Conservation (phyloP, 2,797 vertebrate species). For the Falco cherrug region DNA sequence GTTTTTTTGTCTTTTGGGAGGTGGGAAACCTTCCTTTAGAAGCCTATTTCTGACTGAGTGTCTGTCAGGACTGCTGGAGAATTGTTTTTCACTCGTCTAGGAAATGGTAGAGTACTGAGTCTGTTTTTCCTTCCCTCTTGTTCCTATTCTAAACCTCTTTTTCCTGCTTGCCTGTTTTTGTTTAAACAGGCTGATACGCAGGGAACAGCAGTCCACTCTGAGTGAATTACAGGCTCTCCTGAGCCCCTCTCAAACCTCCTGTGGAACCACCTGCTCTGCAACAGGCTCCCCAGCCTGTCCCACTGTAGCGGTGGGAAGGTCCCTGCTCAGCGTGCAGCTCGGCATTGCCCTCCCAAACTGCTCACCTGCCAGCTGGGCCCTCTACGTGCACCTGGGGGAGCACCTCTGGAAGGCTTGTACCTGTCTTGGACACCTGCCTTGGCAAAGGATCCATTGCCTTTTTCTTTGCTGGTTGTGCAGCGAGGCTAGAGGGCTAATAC, state of each 20-base stretch:
- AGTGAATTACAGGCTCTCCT: neutral
- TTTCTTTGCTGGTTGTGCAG: neutral
- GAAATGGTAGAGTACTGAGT: neutral
- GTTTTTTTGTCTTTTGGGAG: neutral
- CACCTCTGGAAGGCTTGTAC: neutral
- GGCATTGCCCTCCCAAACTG: neutral
- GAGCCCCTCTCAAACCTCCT: neutral
- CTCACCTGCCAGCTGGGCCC: neutral
- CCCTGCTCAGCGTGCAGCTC: neutral
- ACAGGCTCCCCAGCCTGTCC: neutral
- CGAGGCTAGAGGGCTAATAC: neutral
- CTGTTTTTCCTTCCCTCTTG: neutral
- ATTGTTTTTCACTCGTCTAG: neutral
- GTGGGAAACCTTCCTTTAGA: neutral
- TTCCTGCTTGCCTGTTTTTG: neutral
- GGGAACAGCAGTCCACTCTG: neutral
- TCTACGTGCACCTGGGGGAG: neutral
- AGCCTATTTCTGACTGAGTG: neutral
- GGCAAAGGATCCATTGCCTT: neutral
- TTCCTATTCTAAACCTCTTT: neutral
- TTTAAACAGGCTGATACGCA: neutral
- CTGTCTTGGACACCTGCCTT: neutral
- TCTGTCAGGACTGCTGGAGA: neutral
- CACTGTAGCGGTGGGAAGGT: neutral
- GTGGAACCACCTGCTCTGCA: neutral